Conservation (phyloP, 2,797 vertebrate genomes). For the Eulemur rubriventer region DNA sequence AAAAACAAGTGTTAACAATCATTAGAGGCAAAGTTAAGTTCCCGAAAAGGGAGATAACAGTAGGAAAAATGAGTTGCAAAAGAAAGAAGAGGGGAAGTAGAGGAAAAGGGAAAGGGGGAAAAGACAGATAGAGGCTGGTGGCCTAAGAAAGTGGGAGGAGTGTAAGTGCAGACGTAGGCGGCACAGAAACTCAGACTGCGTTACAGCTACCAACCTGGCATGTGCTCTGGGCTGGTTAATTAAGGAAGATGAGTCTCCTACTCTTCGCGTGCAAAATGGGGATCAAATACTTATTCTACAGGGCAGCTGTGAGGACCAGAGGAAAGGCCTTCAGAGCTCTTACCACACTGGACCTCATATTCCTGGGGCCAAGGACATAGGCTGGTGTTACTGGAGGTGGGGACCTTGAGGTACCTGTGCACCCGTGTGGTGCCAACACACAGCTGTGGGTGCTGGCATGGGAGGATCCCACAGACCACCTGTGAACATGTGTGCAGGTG, state of each 20-base stretch:
- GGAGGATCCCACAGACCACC: neutral
- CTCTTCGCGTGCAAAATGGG: neutral
- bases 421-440: no score
- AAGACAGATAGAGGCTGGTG: neutral
- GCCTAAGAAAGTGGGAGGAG: neutral
- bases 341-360: no score
- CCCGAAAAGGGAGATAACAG: neutral
- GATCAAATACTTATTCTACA: neutral
- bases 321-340: neutral
- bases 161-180: neutral
- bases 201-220: no score
- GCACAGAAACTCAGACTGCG: neutral
- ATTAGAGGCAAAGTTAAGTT: neutral
- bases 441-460: neutral
- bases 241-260: neutral
- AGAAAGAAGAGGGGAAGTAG: neutral
- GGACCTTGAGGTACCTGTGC: neutral
- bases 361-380: neutral
- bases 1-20: neutral
- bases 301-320: neutral
- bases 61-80: neutral
- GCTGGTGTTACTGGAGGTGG: neutral
- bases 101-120: neutral
- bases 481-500: neutral
- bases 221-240: neutral